Percentiles rank a stretch among this genome's conserved stretches.
phyloP scores from a whole-genome alignment of 2,113 vertebrate species.

The Osmerus eperlanus region DNA sequence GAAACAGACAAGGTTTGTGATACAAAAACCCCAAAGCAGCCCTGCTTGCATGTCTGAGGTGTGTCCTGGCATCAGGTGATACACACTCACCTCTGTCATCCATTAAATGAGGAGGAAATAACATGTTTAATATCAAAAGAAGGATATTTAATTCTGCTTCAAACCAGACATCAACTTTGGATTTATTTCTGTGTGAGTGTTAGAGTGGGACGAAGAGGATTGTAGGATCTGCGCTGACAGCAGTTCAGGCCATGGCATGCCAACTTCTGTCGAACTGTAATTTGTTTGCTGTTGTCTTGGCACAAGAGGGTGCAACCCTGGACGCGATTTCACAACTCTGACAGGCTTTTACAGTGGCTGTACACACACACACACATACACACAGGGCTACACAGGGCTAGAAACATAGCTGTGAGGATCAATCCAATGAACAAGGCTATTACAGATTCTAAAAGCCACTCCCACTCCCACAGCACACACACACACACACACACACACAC shows the following conservation, averaged over 20 bases:
- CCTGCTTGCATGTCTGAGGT: not conserved
- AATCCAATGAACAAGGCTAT: too few species aligned
- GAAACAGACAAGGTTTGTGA: not conserved
- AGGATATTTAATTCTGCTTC: too few species aligned
- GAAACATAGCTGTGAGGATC: not conserved
- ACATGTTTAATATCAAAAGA: too few species aligned
- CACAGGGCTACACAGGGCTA: not conserved
- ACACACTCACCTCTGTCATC: not conserved
- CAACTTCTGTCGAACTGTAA: not conserved
- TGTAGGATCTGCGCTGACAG: not conserved
- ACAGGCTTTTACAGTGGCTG: not conserved
- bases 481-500: too few species aligned
- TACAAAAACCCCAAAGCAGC: not conserved
- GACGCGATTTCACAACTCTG: not conserved
- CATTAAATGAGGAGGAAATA: too few species aligned
- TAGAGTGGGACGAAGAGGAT: too few species aligned
- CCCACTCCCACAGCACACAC: too few species aligned
- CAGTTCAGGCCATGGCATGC: not conserved
- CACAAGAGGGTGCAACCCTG: not conserved
- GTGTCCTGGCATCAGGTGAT: not conserved
- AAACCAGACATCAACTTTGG: too few species aligned
- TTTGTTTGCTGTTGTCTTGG: conserved; percentile 1
- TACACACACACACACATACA: not conserved
- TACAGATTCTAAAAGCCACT: too few species aligned
- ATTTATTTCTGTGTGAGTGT: too few species aligned